These are phyloP conservation scores for Periophthalmus magnuspinnatus DNA, from an alignment of 2,797 vertebrate species.

Conservation along the genomic window DNA sequence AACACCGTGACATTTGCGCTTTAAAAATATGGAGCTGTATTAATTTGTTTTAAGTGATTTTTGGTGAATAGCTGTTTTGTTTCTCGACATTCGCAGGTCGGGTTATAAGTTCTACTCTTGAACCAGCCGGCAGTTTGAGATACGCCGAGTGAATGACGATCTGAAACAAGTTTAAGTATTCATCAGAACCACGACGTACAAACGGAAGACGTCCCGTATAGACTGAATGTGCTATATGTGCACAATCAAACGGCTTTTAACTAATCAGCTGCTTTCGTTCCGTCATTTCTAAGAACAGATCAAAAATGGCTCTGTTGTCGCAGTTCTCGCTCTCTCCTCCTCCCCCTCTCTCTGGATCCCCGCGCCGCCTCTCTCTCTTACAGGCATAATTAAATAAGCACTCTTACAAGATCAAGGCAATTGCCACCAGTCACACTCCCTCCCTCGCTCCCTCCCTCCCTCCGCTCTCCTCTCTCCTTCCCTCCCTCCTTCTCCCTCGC, in stretches of 20 bases:
- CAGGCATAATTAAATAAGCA: conserved; percentile 68
- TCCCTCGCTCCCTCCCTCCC: conserved; percentile 20
- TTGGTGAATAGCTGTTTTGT: not conserved
- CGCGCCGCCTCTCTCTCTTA: conserved; percentile 27
- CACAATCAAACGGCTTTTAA: not conserved
- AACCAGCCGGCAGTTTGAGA: not conserved
- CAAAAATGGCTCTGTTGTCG: conserved; percentile 33
- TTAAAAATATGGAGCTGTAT: not conserved
- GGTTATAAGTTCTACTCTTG: not conserved
- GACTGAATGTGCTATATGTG: not conserved
- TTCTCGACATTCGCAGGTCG: not conserved
- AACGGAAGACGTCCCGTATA: not conserved
- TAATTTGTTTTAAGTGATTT: not conserved
- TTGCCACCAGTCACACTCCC: conserved; percentile 48
- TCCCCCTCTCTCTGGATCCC: conserved; percentile 7
- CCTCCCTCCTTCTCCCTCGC: conserved; percentile 10
- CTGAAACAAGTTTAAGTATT: too few relatives aligned
- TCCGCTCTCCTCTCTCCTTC: conserved; percentile 19
- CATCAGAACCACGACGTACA: not conserved
- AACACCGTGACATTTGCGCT: too few relatives aligned
- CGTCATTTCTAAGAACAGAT: not conserved
- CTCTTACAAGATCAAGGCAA: conserved; percentile 63
- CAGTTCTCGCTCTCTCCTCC: conserved; percentile 45
- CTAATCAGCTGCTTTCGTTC: not conserved
- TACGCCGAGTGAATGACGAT: too few relatives aligned